Evolutionary conservation across 2,113 vertebrate species (phyloP), one percentile per base, ranked within the genome.

Genomic region (Salvator merianae): DNA sequence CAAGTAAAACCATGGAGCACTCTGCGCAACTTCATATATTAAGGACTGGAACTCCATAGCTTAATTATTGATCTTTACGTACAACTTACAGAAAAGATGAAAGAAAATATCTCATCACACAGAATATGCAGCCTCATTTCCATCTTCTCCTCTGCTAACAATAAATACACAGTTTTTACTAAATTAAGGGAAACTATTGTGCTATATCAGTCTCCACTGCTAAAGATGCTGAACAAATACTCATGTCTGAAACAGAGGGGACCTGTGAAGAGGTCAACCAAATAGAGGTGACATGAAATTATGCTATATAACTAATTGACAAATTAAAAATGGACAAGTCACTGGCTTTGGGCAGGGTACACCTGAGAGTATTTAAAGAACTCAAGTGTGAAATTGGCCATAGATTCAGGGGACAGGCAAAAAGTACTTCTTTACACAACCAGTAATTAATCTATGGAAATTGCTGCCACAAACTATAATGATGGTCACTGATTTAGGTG

Each of bases 81-180:
- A 3, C 72, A 14, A 12, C 20, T n/a, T n/a, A n/a, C n/a, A n/a
- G n/a, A n/a, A n/a, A n/a, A n/a, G n/a, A n/a, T n/a, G n/a, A n/a
- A n/a, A n/a, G n/a, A n/a, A n/a, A n/a, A n/a, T n/a, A n/a, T n/a
- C n/a, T n/a, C n/a, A n/a, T n/a, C n/a, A n/a, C n/a, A n/a, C n/a
- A n/a, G 77, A 28, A 50, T 2, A 79, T 38, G 68, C 18, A 84
- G 47, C 88, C 32, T 7, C 3, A 70, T 38, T 89, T 84, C 63
- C 86, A 82, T 22, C 82, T 34, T 87, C 90, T 82, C 79, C 36
- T 1, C 38, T 22, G 0, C 50, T 79, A 28, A 78, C 75, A 50
- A 63, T 88, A 84, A 74, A 53, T 32, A 36, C 36, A 20, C 16
- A 36, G 40, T 53, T 77, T 34, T 43, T 50, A 43, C 5, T 75